Percentiles rank a stretch among this genome's conserved stretches.
These are phyloP conservation scores for Deilephila elpenor DNA, from an alignment of 2,888 invertebrate genomes.

Conservation along the genomic window DNA sequence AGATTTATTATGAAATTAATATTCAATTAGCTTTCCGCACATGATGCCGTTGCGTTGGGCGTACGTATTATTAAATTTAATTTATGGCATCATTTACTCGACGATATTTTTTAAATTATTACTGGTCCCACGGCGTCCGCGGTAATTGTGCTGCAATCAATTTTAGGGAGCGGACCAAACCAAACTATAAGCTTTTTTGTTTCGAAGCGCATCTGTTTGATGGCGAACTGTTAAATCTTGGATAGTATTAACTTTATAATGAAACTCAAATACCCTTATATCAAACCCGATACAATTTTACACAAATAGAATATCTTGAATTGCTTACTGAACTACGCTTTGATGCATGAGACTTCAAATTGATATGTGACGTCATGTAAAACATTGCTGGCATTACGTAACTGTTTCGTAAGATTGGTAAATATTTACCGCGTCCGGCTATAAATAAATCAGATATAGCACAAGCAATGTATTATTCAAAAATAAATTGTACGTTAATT, in stretches of 20 bases:
- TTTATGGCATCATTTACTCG: slow-evolving; percentile 83
- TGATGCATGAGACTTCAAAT: background rate
- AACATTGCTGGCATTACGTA: background rate
- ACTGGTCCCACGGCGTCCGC: slow-evolving; percentile 68
- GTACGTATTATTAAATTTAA: slow-evolving; percentile 82
- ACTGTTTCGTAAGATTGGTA: slow-evolving; percentile 1
- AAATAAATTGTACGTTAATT: background rate
- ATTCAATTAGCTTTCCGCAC: slow-evolving; percentile 85
- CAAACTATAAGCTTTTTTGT: slow-evolving; percentile 38
- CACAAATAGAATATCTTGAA: background rate
- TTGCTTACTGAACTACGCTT: background rate
- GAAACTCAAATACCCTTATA: background rate
- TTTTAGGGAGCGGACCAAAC: slow-evolving; percentile 57
- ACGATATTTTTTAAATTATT: slow-evolving; percentile 81
- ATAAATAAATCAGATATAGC: background rate
- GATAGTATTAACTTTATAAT: slow-evolving; percentile 9
- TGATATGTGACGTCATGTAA: background rate
- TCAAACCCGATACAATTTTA: background rate
- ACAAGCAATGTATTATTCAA: background rate
- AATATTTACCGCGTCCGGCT: background rate
- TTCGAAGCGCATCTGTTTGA: slow-evolving; percentile 33
- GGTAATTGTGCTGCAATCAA: slow-evolving; percentile 70
- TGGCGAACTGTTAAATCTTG: slow-evolving; percentile 21
- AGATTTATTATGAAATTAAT: slow-evolving; percentile 84
- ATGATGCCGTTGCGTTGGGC: slow-evolving; percentile 79